Evolutionary conservation across 1,140 invertebrate genomes (phyloP), one percentile per base, ranked within the genome.

Genomic region (Diabrotica virgifera): DNA sequence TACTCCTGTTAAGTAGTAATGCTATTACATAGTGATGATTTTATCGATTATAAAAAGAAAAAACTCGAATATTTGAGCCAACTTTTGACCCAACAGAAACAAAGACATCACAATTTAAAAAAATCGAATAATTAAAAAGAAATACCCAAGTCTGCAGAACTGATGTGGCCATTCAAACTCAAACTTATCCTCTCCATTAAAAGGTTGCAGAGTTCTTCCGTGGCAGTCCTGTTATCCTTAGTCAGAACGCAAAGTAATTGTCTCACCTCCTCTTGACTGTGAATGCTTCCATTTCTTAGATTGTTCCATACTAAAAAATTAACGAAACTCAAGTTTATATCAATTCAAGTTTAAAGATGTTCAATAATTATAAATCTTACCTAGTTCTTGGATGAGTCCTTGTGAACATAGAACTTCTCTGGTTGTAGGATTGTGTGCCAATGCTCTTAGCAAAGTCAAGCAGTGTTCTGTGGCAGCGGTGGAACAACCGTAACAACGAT

Each of bases 401-500:
- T 94, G 89, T 53, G 88, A 86, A 75, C 94, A 96, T 0, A 97
- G 81, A 0, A 90, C 85, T 53, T 90, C 84, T 58, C 93, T 85
- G 35, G 93, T 90, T 6, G 86, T 85, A 5, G 85, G 83, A 74
- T 93, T 94, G 13, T 91, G 92, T 6, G 95, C 93, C 59, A 99
- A 82, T n/a, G 95, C 95, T 52, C 95, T 85, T 38, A 99, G 81
- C 13, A 98, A 76, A 5, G 95, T 97, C 5, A 98, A 84, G 80
- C 95, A 97, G 79, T 97, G 94, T 79, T 97, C 94, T 0, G 95
- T 93, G 7, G 94, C 92, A 10, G 92, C 87, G 36, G 90, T 84
- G 1, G 91, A 90, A 76, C 93, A 95, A 0, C 93, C 93, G 74
- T 94, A 95, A 78, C 93, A 95, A 53, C 68, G 68, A 38, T 68